A percentile compares a stretch with the other conserved stretches of the same genome.
These are phyloP conservation scores for Erebia palarica DNA, from an alignment of 2,888 invertebrate genomes.

Conservation along the genomic window DNA sequence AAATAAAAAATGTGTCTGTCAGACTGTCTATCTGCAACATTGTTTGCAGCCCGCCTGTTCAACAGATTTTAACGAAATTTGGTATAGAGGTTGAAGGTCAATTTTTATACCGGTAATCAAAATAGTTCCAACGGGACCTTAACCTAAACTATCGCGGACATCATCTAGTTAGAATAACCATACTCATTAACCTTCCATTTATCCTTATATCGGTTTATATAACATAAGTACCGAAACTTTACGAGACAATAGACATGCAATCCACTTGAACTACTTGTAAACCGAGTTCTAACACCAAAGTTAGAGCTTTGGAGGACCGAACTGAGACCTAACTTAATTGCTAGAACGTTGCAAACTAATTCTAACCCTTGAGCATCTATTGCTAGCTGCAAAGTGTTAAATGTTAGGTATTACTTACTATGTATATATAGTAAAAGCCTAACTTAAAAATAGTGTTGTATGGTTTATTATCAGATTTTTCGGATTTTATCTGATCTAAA, in stretches of 20 bases:
- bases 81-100: no score
- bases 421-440: not conserved
- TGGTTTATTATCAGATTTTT: no score
- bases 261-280: constrained; percentile 4
- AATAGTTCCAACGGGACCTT: no score
- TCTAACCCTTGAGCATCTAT: not conserved
- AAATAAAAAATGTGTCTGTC: no score
- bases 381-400: not conserved
- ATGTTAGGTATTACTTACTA: no score
- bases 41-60: no score
- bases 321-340: constrained; percentile 14
- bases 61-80: no score
- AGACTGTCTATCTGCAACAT: no score
- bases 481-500: no score
- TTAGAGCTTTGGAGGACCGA: constrained; percentile 7
- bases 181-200: not conserved
- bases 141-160: no score
- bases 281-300: not conserved
- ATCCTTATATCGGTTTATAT: not conserved
- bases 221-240: not conserved
- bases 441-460: not conserved
- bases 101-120: no score
- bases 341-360: constrained; percentile 12
- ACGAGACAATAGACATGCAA: constrained; percentile 9
- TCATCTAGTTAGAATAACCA: not conserved